Percentiles rank a stretch among this genome's conserved stretches.
These are phyloP conservation scores for Leptodactylus fuscus DNA, from an alignment of 2,113 vertebrate genomes.

Conservation along the genomic window DNA sequence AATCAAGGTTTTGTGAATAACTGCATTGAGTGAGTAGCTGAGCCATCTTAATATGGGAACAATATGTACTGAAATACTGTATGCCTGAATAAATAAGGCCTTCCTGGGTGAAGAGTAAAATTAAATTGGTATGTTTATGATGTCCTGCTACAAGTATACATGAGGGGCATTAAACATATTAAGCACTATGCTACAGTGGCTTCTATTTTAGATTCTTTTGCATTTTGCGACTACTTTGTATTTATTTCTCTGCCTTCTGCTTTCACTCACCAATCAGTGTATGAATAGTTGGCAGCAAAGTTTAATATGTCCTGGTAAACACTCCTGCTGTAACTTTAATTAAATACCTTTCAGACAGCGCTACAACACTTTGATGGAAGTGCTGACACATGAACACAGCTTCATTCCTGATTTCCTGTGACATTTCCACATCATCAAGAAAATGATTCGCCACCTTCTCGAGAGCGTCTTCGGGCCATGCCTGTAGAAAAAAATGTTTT, in stretches of 20 bases:
- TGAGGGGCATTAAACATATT: no score
- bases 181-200: not conserved
- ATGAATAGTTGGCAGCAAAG: not conserved
- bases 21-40: no score
- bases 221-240: not conserved
- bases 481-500: slow-evolving; percentile 66
- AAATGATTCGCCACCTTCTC: slow-evolving; percentile 69
- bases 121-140: no score
- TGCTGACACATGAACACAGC: slow-evolving; percentile 63
- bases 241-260: not conserved
- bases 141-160: no score
- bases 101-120: no score
- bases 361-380: slow-evolving; percentile 61
- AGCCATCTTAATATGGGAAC: no score
- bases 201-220: not conserved
- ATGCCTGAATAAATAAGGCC: no score
- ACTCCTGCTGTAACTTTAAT: slow-evolving; percentile 51
- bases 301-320: slow-evolving; percentile 50
- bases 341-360: slow-evolving; percentile 61
- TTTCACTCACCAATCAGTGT: not conserved
- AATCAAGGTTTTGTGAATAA: no score
- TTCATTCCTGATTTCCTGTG: slow-evolving; percentile 65
- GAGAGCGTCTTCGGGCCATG: slow-evolving; percentile 66
- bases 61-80: no score
- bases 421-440: slow-evolving; percentile 67